Percentiles rank a stretch among this genome's conserved stretches.
These are phyloP conservation scores for Noctua pronuba DNA, from an alignment of 2,888 invertebrate species.

Conservation along the genomic window DNA sequence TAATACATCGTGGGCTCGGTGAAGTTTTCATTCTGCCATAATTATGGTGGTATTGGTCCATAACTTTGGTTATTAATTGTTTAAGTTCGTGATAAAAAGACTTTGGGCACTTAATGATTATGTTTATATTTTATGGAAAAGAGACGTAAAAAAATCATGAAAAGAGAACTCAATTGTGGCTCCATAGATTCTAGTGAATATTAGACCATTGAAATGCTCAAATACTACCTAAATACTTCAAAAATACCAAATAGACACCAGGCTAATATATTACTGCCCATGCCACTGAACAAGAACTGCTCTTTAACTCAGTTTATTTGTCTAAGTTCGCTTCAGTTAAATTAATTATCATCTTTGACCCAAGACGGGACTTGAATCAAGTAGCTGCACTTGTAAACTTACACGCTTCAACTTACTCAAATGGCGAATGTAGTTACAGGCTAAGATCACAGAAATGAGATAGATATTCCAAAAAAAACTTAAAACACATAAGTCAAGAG, in stretches of 20 bases:
- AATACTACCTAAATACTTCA: not conserved
- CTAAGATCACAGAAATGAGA: not conserved
- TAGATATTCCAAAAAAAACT: not conserved
- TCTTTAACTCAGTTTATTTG: not conserved
- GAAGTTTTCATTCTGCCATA: not conserved
- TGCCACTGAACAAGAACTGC: not conserved
- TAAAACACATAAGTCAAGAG: no score
- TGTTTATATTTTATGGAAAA: not conserved
- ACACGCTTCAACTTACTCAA: not conserved
- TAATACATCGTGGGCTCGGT: not conserved
- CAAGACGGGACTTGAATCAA: not conserved
- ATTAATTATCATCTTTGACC: slow-evolving; percentile 24
- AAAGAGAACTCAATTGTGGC: no score
- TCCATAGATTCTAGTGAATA: not conserved
- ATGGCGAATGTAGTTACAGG: not conserved
- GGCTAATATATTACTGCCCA: not conserved
- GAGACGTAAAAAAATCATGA: not conserved
- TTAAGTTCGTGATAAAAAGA: not conserved
- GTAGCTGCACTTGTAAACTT: slow-evolving; percentile 9
- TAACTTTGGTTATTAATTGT: not conserved
- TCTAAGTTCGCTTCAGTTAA: not conserved
- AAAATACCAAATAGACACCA: not conserved
- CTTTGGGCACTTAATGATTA: not conserved
- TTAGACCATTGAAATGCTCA: not conserved
- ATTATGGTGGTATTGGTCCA: not conserved